Evolutionary conservation across 2,888 invertebrate genomes (phyloP).

Genomic region (Camponotus fellah): DNA sequence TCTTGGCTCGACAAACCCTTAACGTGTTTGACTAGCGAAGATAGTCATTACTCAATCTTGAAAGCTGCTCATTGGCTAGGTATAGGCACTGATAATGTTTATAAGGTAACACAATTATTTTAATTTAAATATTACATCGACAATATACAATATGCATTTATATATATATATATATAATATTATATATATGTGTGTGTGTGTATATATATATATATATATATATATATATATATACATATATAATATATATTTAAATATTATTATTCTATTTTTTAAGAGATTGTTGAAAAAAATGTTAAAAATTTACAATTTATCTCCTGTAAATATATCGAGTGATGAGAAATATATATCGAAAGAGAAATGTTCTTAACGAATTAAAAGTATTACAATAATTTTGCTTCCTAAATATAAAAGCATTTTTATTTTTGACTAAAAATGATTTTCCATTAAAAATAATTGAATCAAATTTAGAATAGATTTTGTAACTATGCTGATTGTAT

Average conservation of each 20-base stretch:
- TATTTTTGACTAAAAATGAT: not conserved
- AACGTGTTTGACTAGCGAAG: slow-evolving; percentile 92
- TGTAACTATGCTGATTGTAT: not conserved
- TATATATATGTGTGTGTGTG: no score
- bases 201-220: no score
- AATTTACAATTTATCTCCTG: no score
- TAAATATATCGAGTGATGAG: no score
- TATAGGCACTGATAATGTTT: slow-evolving; percentile 92
- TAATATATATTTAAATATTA: not conserved
- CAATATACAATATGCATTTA: not conserved
- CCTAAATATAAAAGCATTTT: not conserved
- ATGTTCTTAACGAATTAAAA: no score
- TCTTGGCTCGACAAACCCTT: slow-evolving; percentile 88
- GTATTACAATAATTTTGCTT: no score
- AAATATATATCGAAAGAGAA: no score
- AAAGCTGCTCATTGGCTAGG: slow-evolving; percentile 95
- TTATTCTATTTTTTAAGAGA: not conserved
- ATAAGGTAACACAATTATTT: slow-evolving; percentile 74
- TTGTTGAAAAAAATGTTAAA: no score
- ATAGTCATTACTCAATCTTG: slow-evolving; percentile 93
- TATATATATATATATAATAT: no score
- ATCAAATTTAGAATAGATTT: not conserved
- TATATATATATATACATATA: not conserved
- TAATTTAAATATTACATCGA: not conserved
- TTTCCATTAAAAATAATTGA: not conserved